Evolutionary conservation across 2,888 invertebrate genomes (phyloP), one percentile per base, ranked within the genome.

Genomic region (Chaetoderma sp.): DNA sequence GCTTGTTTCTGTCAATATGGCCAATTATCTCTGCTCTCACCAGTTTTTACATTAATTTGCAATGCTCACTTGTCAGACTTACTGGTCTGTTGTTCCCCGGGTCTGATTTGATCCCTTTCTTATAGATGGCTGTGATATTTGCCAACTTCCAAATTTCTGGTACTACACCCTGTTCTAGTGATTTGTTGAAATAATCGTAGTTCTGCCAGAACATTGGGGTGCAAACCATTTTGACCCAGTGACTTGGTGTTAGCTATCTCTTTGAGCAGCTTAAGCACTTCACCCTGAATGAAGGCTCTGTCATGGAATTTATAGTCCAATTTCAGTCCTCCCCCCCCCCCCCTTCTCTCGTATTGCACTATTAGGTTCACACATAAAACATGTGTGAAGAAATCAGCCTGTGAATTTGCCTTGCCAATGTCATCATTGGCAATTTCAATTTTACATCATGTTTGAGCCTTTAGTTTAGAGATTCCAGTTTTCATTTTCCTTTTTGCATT

Each of bases 71-170:
- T 23, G 61, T 61, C 6, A 61, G 42, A 36, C 61, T 54, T n/a
- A 50, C 39, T n/a, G 54, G 44, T 8, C 61, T 10, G 27, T 42
- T 47, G 27, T 59, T 59, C 5, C 32, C 27, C 27, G 59, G 18
- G 49, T 59, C 33, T 5, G 4, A 5, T 2, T 33, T 56, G 27
- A 30, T 33, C 16, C 59, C 59, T 54, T 28, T 59, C 16, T 59
- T 59, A 30, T 21, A 30, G 8, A 54, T 54, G 8, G 54, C 23
- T 5, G 58, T 49, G 16, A 58, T 36, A 28, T 25, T 54, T 8
- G 59, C 59, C n/a, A n/a, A n/a, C 21, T 49, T 59, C 59, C 59
- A 59, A 25, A 4, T 49, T 16, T 54, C 25, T 27, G 59, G 59
- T 18, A 55, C 8, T 47, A 2, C 28, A 3, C 49, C 49, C 13